Evolutionary conservation across 2,888 invertebrate genomes (phyloP).

Genomic region (Leucoma salicis): DNA sequence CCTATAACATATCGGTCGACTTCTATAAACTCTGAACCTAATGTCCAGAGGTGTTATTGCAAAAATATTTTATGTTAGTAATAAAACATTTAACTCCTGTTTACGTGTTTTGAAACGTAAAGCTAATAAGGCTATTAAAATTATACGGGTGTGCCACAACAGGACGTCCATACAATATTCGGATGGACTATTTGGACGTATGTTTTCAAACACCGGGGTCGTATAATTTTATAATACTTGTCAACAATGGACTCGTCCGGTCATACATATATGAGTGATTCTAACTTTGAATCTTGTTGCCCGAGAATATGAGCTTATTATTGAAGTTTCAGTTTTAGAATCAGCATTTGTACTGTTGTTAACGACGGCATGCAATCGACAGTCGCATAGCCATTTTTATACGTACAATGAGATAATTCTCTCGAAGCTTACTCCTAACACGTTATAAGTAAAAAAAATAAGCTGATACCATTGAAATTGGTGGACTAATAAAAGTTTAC

Average conservation of each 20-base stretch:
- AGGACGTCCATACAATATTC: slow-evolving; percentile 57
- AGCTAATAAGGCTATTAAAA: slow-evolving; percentile 70
- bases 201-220: slow-evolving; percentile 68
- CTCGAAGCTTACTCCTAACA: slow-evolving; percentile 44
- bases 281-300: not conserved
- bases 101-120: slow-evolving; percentile 64
- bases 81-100: slow-evolving; percentile 61
- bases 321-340: not conserved
- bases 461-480: slow-evolving; percentile 38
- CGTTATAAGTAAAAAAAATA: slow-evolving; percentile 39
- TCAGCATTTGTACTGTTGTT: slow-evolving; percentile 29
- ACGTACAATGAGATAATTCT: slow-evolving; percentile 55
- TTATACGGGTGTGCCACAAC: slow-evolving; percentile 58
- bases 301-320: not conserved
- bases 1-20: no score
- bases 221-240: slow-evolving; percentile 66
- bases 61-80: slow-evolving; percentile 51
- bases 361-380: slow-evolving; percentile 28
- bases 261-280: not conserved
- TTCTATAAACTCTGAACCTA: slow-evolving; percentile 6
- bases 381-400: slow-evolving; percentile 47
- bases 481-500: slow-evolving; percentile 57
- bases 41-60: slow-evolving; percentile 28
- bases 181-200: slow-evolving; percentile 55
- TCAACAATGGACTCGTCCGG: slow-evolving; percentile 36